Evolutionary conservation across 1,140 invertebrate genomes (phyloP).

Genomic region (Leptinotarsa undecemlineata): DNA sequence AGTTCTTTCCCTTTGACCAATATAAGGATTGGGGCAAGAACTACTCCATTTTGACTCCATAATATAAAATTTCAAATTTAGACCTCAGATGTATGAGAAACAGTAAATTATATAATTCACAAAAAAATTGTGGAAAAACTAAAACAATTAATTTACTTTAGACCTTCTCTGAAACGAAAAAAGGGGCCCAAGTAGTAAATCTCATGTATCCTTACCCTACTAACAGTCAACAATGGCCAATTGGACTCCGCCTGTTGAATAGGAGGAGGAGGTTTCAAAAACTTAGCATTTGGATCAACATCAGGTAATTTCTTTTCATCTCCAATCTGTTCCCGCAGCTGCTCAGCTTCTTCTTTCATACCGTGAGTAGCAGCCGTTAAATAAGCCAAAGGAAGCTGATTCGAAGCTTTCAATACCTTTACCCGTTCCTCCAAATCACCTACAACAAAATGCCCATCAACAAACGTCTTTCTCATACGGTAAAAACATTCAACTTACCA

Average conservation of each 20-base stretch:
- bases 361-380: slow-evolving; percentile 95
- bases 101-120: too few species aligned
- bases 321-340: slow-evolving; percentile 69
- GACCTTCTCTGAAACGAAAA: too few species aligned
- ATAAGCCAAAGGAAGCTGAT: slow-evolving; percentile 82
- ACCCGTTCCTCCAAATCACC: slow-evolving; percentile 92
- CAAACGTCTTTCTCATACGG: too few species aligned
- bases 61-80: too few species aligned
- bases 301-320: slow-evolving; percentile 72
- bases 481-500: slow-evolving; percentile 65
- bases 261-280: slow-evolving; percentile 86
- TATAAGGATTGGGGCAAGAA: too few species aligned
- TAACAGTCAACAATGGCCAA: slow-evolving; percentile 94
- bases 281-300: slow-evolving; percentile 73
- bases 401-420: slow-evolving; percentile 82
- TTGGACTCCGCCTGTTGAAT: slow-evolving; percentile 87
- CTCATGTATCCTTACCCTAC: slow-evolving; percentile 58
- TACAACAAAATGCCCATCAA: slow-evolving; percentile 53
- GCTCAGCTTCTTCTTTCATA: slow-evolving; percentile 76
- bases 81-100: too few species aligned
- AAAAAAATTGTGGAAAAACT: too few species aligned
- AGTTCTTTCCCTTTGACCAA: too few species aligned
- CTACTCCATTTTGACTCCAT: too few species aligned
- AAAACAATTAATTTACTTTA: too few species aligned
- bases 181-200: background rate